Evolutionary conservation across 1,140 invertebrate species (phyloP).

Genomic region (Caenorhabditis inopinata): DNA sequence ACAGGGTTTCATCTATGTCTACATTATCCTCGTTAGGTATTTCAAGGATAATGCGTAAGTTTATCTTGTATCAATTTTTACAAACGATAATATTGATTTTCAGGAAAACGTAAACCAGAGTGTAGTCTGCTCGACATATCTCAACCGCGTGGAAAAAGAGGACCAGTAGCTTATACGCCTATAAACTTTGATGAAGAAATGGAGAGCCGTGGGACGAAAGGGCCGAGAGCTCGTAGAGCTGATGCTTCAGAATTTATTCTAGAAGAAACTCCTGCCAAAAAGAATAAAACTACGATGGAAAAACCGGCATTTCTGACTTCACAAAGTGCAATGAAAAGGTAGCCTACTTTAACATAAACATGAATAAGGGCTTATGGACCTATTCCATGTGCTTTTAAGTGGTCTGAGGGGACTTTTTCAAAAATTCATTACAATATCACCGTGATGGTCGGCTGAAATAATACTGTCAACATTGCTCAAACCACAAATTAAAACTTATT

Average conservation of each 20-base stretch:
- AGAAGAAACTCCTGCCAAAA: neutral
- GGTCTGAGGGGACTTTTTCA: no score
- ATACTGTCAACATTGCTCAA: no score
- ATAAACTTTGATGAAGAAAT: slow-evolving; percentile 4
- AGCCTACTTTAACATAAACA: no score
- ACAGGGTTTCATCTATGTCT: neutral
- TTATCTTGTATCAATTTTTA: no score
- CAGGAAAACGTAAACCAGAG: neutral
- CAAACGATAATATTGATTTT: neutral
- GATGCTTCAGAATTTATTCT: neutral
- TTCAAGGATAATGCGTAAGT: neutral
- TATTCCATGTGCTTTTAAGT: no score
- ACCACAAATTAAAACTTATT: no score
- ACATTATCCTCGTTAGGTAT: neutral
- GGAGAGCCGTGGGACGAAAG: neutral
- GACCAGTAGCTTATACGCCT: neutral
- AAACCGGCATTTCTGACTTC: neutral
- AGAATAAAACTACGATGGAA: neutral
- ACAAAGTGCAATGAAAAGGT: neutral
- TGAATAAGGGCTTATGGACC: no score
- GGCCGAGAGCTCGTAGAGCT: neutral
- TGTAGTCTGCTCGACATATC: neutral
- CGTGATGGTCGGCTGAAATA: no score
- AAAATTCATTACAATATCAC: no score
- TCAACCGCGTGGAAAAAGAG: neutral